Percentiles rank a stretch among this genome's conserved stretches.
Evolutionary conservation across 2,113 vertebrate species (phyloP).

Genomic region (Pardalotus punctatus): DNA sequence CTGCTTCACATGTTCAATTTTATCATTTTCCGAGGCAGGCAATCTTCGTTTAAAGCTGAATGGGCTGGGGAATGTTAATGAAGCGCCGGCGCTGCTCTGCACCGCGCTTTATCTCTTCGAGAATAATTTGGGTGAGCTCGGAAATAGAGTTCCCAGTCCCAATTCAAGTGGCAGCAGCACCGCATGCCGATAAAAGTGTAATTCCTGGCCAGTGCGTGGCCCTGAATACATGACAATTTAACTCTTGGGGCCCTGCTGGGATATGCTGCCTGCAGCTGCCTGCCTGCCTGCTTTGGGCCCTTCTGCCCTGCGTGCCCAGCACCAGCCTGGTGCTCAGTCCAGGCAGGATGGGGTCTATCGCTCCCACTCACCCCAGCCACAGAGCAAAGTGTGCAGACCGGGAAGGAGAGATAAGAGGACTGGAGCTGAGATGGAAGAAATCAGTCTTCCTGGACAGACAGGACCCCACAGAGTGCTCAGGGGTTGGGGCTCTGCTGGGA

Average conservation of each 20-base stretch:
- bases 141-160: slow-evolving; percentile 70
- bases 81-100: slow-evolving; percentile 58
- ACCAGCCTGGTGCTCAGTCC: not conserved
- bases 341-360: not conserved
- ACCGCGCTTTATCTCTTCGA: slow-evolving; percentile 60
- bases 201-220: slow-evolving; percentile 55
- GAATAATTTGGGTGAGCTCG: slow-evolving; percentile 69
- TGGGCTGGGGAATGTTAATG: slow-evolving; percentile 68
- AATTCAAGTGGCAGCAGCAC: slow-evolving; percentile 61
- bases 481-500: not conserved
- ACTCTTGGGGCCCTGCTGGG: not conserved
- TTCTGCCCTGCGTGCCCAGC: not conserved
- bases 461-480: not conserved
- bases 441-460: not conserved
- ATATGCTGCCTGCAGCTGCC: not conserved
- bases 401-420: not conserved
- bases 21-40: slow-evolving; percentile 67
- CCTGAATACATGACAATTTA: slow-evolving; percentile 58
- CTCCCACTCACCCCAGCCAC: fast-evolving
- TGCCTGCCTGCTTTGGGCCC: not conserved
- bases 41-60: slow-evolving; percentile 69
- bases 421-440: not conserved
- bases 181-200: slow-evolving; percentile 62
- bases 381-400: not conserved
- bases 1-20: slow-evolving; percentile 69